Base-by-base conservation (phyloP, 2,888 invertebrate species). In the Aproaerema taeniolella region DNA sequence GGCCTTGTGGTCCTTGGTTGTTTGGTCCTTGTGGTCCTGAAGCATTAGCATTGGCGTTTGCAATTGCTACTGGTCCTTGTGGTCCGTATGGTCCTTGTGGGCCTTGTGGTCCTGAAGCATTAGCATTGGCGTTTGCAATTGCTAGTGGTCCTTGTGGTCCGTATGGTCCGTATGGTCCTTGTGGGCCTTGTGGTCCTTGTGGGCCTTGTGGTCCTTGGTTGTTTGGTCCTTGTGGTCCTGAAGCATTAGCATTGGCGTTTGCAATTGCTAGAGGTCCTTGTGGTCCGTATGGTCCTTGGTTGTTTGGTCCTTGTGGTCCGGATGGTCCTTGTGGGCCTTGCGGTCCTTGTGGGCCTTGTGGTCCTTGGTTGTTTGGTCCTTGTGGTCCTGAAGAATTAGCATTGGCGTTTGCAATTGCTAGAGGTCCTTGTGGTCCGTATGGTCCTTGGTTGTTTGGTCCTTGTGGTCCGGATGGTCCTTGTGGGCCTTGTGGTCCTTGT, bases 111-210 rank as follows among this genome's bases (percentile, higher is more conserved):
- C 20, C 33, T n/a, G 10, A 3, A 9, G 41, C 48, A 7, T 37
- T 14, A 32, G 45, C 41, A n/a, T 24, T 25, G 12, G 49, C 45
- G 2, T 41, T 29, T 32, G 32, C 16, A 10, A 7, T n/a, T 32
- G 25, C 34, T 32, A n/a, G 24, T 34, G 24, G 34, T 17, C 17
- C 17, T 2, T 32, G 8, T 32, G 3, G 34, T 34, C 34, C 34
- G 2, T 34, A 4, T 17, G 16, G 32, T n/a, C 17, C 11, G 1
- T 14, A 0, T 39, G 29, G 20, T 30, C 20, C 33, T 6, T 26
- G 2, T 33, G 25, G 20, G n/a, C 17, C 32, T 20, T 17, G 11
- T 31, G 31, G 6, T 24, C 24, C 33, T 12, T 34, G 12, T 31
- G 31, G 32, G 16, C 34, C 34, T 20, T 10, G 9, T 39, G 29